Base-by-base conservation (phyloP, 2,888 invertebrate species). In the Desoria tigrina region DNA sequence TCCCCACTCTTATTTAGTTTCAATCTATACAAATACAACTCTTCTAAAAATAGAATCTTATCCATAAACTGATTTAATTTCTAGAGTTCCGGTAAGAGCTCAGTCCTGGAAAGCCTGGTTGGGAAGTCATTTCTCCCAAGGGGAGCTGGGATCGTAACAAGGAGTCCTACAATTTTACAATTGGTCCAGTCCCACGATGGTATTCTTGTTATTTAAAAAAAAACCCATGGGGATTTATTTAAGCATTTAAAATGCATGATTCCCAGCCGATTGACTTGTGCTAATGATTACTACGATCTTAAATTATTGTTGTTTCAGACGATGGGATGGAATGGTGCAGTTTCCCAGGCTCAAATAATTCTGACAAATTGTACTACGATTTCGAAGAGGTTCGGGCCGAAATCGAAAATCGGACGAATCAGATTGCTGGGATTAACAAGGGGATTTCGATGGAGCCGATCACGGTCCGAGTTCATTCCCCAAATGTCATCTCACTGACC, bases 371-470 rank as follows among this genome's bases (percentile, higher is more conserved):
- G 2, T 64, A 45, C 37, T 42, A 42, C 4, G 88, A 96, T 82
- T 99, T 98, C 81, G 87, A 91, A 76, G 89, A 92, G 66, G 92
- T 99, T 73, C 86, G 96, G 7, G 80, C 81, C 72, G 98, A 99
- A 83, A 95, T 99, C 78, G 94, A 95, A 78, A 83, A 84, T 56
- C 97, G 98, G 82, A 99, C 98, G 0, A 92, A 94, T 68, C 86
- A 94, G 71, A 87, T 92, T 84, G 93, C 96, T 7, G 99, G 99
- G 28, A 86, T 79, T 75, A 98, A 98, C 81, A 98, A 98, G 84
- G 97, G 97, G 58, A 96, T 99, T 71, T 94, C 93, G 78, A 87
- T 89, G 0, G 94, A 96, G 77, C 92, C 98, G 0, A 98, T 99
- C 76, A 93, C 89, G 79, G 84, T 99, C 68, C 97, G 96, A 82